Conservation (phyloP, 1,140 invertebrate genomes). For the Drosophila bocqueti region DNA sequence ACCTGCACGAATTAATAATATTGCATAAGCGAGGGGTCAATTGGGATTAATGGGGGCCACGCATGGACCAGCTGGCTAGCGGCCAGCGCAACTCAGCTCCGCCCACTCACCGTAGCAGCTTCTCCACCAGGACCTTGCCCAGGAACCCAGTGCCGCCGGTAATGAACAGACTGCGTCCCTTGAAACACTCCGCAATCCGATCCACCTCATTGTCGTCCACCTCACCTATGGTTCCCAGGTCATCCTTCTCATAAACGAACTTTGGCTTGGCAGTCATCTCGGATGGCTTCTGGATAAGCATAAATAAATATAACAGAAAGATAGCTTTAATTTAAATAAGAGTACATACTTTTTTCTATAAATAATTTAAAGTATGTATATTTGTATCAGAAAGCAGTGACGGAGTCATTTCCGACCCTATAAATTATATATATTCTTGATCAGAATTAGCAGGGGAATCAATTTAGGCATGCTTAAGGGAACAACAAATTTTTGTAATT, state of each 20-base stretch:
- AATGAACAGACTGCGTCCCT: conserved; percentile 86
- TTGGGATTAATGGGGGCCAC: conserved; percentile 66
- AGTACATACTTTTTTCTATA: no score
- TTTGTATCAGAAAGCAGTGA: no score
- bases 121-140: conserved; percentile 95
- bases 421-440: no score
- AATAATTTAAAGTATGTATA: no score
- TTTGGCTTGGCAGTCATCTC: conserved; percentile 75
- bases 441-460: no score
- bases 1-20: conserved; percentile 78
- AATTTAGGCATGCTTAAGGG: no score
- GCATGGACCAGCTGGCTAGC: conserved; percentile 35
- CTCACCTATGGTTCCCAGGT: conserved; percentile 61
- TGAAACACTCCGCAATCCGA: conserved; percentile 86
- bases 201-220: conserved; percentile 84
- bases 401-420: no score
- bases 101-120: conserved; percentile 88
- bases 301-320: not conserved
- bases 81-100: conserved; percentile 9
- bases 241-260: conserved; percentile 75
- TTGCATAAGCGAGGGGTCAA: conserved; percentile 58
- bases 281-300: conserved; percentile 22
- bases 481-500: no score
- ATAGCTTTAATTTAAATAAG: no score
- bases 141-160: conserved; percentile 93